phyloP scores from a whole-genome alignment of 2,888 invertebrate species.

The Seira ritae region DNA sequence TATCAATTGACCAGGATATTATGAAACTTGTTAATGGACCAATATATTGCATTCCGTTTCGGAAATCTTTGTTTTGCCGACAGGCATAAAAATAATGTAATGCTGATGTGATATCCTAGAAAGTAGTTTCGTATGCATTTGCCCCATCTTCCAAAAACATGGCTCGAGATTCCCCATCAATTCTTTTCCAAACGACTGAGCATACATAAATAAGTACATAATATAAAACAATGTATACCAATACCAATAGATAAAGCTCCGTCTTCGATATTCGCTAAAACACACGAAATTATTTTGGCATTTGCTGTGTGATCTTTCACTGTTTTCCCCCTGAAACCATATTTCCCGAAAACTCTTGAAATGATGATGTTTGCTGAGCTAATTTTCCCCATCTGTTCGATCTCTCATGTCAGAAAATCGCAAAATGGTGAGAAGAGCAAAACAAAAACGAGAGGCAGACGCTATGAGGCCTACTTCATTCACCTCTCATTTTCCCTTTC shows the following conservation, averaged over 20 bases:
- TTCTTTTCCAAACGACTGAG: no score
- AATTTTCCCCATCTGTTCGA: constrained; percentile 68
- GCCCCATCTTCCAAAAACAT: no score
- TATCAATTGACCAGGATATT: constrained; percentile 31
- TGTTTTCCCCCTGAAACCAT: background rate
- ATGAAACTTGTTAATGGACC: background rate
- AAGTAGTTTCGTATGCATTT: no score
- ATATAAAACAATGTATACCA: no score
- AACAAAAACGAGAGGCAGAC: background rate
- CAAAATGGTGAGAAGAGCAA: constrained; percentile 17
- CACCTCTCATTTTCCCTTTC: background rate
- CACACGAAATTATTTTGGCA: constrained; percentile 17
- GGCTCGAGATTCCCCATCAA: no score
- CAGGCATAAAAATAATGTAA: no score
- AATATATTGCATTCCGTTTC: background rate
- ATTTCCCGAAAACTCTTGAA: constrained; percentile 5
- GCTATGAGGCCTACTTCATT: background rate
- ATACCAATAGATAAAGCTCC: no score
- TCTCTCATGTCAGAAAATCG: constrained; percentile 46
- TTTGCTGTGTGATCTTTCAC: constrained; percentile 6
- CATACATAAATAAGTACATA: no score
- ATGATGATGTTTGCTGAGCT: constrained; percentile 63
- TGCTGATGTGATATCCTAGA: no score
- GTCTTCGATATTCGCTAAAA: no score
- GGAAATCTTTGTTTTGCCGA: background rate